Percentiles rank a stretch among this genome's conserved stretches.
Conservation (phyloP, 1,140 invertebrate genomes). For the Parapsyche elsis region DNA sequence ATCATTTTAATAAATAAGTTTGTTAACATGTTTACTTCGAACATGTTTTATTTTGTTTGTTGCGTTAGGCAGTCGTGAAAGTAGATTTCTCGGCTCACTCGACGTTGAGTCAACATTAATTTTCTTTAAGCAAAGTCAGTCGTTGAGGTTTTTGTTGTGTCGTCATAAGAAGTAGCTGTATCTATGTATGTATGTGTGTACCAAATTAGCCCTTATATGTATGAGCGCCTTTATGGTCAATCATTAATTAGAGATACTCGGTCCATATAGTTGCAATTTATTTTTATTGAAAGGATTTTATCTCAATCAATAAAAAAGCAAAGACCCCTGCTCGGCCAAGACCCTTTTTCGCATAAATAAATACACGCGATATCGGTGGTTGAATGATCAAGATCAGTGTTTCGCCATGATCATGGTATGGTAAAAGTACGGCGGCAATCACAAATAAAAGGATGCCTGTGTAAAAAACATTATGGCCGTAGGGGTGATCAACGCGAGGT, state of each 20-base stretch:
- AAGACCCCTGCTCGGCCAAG: neutral
- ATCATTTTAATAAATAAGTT: no score
- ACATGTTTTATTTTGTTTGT: no score
- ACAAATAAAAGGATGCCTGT: slow-evolving; percentile 18
- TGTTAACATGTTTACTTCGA: no score
- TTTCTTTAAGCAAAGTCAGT: slow-evolving; percentile 37
- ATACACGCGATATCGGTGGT: neutral
- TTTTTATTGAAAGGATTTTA: no score
- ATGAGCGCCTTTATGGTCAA: no score
- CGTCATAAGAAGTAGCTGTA: neutral
- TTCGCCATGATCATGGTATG: neutral
- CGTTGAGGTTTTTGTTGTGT: slow-evolving; percentile 29
- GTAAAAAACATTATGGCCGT: neutral
- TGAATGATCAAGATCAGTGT: slow-evolving; percentile 5
- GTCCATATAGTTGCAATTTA: no score
- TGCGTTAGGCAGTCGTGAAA: no score
- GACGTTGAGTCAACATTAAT: slow-evolving; percentile 44
- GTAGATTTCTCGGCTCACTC: slow-evolving; percentile 29
- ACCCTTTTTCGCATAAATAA: neutral
- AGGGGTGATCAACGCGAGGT: neutral
- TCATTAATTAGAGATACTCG: no score
- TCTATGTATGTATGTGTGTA: neutral
- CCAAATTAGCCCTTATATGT: no score
- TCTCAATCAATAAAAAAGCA: no score
- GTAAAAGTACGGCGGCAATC: slow-evolving; percentile 4